Conservation (phyloP, 2,113 vertebrate species). For the Phaethon lepturus region DNA sequence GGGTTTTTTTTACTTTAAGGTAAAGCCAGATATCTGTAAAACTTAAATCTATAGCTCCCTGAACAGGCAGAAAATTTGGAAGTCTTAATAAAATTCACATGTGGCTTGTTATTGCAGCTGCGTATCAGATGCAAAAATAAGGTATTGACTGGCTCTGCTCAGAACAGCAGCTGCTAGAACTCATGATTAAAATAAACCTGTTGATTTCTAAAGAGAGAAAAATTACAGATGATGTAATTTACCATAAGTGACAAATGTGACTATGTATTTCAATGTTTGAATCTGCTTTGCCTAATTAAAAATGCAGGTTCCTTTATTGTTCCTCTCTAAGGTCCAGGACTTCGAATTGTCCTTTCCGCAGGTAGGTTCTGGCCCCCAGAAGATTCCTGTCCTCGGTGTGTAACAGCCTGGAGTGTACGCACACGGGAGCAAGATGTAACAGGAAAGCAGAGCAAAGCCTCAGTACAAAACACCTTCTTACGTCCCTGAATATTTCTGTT, state of each 20-base stretch:
- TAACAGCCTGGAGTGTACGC: fast-evolving
- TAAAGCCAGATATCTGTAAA: conserved; percentile 49
- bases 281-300: not conserved
- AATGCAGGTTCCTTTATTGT: not conserved
- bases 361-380: not conserved
- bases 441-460: not conserved
- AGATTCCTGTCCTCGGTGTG: fast-evolving
- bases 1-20: not conserved
- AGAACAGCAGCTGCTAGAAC: conserved; percentile 34
- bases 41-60: conserved; percentile 44
- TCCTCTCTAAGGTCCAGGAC: not conserved
- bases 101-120: conserved; percentile 54
- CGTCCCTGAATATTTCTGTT: not conserved
- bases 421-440: not conserved
- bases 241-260: not conserved
- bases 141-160: conserved; percentile 17
- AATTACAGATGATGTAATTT: not conserved
- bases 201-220: conserved; percentile 57
- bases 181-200: conserved; percentile 38
- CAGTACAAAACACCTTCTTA: not conserved
- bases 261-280: not conserved
- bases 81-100: conserved; percentile 54
- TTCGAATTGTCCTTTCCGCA: not conserved
- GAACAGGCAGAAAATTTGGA: conserved; percentile 37
- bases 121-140: conserved; percentile 57